Evolutionary conservation across 2,888 invertebrate genomes (phyloP).

Genomic region (Rhaphigaster nebulosa): DNA sequence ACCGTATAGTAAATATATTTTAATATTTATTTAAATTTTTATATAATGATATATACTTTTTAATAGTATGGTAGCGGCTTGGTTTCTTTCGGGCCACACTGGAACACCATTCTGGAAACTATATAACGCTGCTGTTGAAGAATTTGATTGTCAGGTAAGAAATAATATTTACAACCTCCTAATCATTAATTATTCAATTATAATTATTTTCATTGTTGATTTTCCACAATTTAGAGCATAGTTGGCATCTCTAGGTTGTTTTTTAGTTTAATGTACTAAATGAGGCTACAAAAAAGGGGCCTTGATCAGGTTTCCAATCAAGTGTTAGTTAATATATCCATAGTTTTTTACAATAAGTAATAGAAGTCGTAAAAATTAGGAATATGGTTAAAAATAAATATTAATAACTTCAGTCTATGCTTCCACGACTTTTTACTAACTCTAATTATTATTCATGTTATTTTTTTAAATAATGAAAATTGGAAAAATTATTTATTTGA

Average conservation of each 20-base stretch:
- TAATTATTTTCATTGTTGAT: neutral
- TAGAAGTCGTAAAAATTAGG: too few relatives aligned
- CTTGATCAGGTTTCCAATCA: neutral
- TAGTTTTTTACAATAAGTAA: neutral
- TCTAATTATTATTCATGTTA: too few relatives aligned
- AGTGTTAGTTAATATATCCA: neutral
- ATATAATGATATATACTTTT: slow-evolving; percentile 52
- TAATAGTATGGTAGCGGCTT: slow-evolving; percentile 80
- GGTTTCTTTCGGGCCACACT: slow-evolving; percentile 81
- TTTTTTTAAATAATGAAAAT: too few relatives aligned
- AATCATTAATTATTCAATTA: neutral
- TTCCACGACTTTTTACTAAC: too few relatives aligned
- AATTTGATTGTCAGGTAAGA: slow-evolving; percentile 80
- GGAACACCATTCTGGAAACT: slow-evolving; percentile 84
- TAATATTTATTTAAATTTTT: neutral
- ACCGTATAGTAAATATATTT: neutral
- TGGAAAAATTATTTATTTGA: too few relatives aligned
- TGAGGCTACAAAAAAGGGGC: neutral
- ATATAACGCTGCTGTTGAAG: slow-evolving; percentile 79
- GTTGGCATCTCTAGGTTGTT: neutral
- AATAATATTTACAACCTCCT: neutral
- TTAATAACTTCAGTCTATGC: too few relatives aligned
- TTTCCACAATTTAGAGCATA: neutral
- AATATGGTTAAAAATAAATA: too few relatives aligned
- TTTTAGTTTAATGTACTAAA: neutral